Evolutionary conservation across 2,113 vertebrate species (phyloP), one percentile per base, ranked within the genome.

Genomic region (Nicator chloris): DNA sequence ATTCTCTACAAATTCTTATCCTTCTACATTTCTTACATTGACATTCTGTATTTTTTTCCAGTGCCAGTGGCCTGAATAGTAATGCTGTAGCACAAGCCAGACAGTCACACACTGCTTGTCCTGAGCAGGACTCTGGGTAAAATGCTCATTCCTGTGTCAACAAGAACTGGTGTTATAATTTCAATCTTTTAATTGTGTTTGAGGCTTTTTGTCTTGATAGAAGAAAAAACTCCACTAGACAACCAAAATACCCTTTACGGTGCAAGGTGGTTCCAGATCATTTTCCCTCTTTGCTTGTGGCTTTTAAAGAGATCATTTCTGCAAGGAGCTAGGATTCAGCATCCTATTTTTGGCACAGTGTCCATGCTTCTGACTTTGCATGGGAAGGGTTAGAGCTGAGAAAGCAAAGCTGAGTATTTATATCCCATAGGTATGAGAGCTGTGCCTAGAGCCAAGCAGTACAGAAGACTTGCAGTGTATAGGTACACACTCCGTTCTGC

Each of bases 321-420:
- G 47, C 68, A 56, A 77, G 45, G 33, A 90, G 23, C 40, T 54
- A 68, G 37, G 40, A 72, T 75, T 78, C 70, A 86, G 69, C 61
- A 68, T 77, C 71, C 86, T 92, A 69, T 82, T 92, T 94, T 83
- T 94, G 91, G 85, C 64, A 56, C 49, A 40, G 44, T 21, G 60
- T 82, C 70, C 70, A 54, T 0, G 0, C 53, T 91, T 92, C 82
- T 94, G 90, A 92, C 82, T 95, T 91, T 82, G 63, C 90, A 90
- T 20, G 49, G 39, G 61, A 91, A 94, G 53, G 31, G 64, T 75
- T 35, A 91, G 61, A 79, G 66, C 84, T 94, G 89, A 71, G 56
- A 95, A 92, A 85, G 94, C 57, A 84, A 91, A 86, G 39, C 47
- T 64, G 71, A 37, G 26, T 83, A 77, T 86, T 96, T 86, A 77